phyloP scores from a whole-genome alignment of 2,113 vertebrate genomes.

The Pedionomus torquatus region DNA sequence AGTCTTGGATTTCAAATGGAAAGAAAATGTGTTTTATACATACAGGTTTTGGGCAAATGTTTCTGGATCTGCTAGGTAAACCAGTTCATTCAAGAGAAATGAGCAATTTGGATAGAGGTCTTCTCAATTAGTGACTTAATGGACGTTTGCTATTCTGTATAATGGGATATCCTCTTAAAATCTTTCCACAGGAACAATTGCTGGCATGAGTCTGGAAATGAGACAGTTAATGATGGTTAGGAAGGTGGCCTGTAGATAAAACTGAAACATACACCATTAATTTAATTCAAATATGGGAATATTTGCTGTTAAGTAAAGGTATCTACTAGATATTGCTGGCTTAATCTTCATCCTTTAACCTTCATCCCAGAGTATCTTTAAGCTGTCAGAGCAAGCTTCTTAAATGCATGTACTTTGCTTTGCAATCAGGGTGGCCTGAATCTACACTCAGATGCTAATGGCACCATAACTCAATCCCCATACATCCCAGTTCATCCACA shows the following conservation, averaged over 20 bases:
- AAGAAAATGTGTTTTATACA: neutral
- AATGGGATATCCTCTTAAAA: neutral
- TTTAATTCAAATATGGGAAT: conserved; percentile 29
- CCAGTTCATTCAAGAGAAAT: neutral
- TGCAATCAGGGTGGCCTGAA: neutral
- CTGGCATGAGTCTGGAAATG: neutral
- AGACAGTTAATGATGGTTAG: neutral
- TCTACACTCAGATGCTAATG: neutral
- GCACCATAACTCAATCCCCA: conserved; percentile 1
- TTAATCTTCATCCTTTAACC: conserved; percentile 5
- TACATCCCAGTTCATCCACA: neutral
- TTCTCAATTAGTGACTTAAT: neutral
- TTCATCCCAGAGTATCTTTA: neutral
- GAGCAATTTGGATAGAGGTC: neutral
- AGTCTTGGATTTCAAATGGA: neutral
- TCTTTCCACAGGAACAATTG: neutral
- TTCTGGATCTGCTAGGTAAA: neutral
- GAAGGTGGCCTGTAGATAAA: neutral
- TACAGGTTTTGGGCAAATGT: neutral
- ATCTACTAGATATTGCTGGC: neutral
- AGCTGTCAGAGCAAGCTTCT: neutral
- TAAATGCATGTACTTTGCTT: neutral
- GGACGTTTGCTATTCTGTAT: neutral
- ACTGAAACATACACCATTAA: neutral
- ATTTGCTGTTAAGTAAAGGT: conserved; percentile 5